Conservation (phyloP, 2,113 vertebrate species). For the Microcebus ravelobensis region DNA sequence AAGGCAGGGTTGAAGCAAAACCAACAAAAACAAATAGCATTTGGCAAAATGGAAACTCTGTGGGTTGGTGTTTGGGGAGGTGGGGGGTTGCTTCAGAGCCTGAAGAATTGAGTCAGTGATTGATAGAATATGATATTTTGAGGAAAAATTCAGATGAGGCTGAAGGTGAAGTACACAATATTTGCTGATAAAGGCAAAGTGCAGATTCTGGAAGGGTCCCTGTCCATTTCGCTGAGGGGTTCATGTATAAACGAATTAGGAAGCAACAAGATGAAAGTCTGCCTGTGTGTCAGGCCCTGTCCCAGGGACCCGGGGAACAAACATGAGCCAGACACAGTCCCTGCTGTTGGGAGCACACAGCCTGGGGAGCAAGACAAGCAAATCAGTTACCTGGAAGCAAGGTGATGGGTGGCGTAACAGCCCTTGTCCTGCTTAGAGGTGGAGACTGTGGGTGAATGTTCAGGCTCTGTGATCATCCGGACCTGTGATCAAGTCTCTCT, state of each 20-base stretch:
- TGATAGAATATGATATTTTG: neutral
- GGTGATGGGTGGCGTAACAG: neutral
- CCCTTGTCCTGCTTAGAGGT: neutral
- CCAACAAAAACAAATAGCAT: neutral
- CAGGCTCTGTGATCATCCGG: neutral
- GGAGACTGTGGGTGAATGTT: neutral
- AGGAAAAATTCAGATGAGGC: neutral
- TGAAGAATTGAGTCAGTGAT: neutral
- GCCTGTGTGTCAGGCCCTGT: neutral
- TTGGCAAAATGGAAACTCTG: neutral
- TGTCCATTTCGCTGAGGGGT: neutral
- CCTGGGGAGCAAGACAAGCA: neutral
- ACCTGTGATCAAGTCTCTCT: neutral
- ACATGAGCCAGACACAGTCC: neutral
- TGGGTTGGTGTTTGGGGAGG: neutral
- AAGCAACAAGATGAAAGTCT: neutral
- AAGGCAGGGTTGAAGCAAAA: neutral
- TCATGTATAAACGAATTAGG: neutral
- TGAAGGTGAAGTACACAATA: neutral
- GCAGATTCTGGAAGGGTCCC: neutral
- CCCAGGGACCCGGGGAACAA: neutral
- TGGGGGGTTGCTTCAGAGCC: neutral
- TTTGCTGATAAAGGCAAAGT: neutral
- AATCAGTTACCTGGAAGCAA: neutral
- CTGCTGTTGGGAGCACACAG: neutral